phyloP scores from a whole-genome alignment of 2,113 vertebrate genomes.

The Poecile atricapillus region DNA sequence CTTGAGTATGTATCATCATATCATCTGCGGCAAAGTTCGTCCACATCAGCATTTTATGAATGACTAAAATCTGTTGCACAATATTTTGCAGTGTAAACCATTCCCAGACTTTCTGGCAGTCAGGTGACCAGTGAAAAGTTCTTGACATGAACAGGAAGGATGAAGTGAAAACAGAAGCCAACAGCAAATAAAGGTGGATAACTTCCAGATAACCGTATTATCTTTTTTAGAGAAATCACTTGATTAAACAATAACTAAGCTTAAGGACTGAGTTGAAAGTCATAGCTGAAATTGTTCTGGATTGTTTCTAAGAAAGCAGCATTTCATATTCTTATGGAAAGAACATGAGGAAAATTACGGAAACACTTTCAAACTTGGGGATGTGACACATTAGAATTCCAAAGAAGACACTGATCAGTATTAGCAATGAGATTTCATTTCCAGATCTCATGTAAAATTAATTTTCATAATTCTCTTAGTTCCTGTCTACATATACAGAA shows the following conservation, averaged over 20 bases:
- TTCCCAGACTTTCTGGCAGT: not conserved
- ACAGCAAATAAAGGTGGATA: not conserved
- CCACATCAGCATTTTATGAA: not conserved
- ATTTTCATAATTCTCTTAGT: constrained; percentile 73
- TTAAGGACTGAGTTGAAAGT: constrained; percentile 6
- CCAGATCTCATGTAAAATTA: constrained; percentile 73
- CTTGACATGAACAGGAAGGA: not conserved
- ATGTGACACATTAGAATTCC: constrained; percentile 58
- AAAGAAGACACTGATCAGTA: constrained; percentile 58
- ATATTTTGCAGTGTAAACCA: not conserved
- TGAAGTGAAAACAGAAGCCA: not conserved
- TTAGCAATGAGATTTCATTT: constrained; percentile 67
- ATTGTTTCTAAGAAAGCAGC: not conserved
- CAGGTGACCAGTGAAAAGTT: not conserved
- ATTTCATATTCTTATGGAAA: not conserved
- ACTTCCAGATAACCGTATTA: not conserved
- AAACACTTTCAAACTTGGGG: not conserved
- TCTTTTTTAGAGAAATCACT: not conserved
- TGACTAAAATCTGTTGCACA: not conserved
- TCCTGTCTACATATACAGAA: constrained; percentile 58
- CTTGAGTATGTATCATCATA: not conserved
- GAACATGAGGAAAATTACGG: not conserved
- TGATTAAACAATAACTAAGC: not conserved
- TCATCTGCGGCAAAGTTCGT: not conserved
- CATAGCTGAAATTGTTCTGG: not conserved